Base-by-base conservation (phyloP, 23 tunicate species). In the Ascidia mentula region DNA sequence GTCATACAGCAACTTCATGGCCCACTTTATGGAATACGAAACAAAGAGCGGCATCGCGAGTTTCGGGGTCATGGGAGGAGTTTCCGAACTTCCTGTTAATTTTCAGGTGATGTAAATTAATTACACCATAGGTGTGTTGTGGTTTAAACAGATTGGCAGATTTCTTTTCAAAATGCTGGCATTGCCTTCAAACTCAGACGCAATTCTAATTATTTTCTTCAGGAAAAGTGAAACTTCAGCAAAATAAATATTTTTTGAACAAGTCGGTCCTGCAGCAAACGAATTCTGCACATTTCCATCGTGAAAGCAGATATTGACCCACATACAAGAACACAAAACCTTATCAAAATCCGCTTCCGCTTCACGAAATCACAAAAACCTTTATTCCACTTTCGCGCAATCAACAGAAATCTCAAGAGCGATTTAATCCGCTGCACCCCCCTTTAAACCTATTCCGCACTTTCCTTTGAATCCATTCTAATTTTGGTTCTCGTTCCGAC, bases 101-200 rank as follows among this genome's bases (percentile, higher is more conserved):
- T 91, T 73, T 45, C 84, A 86, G 97, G 97, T 91, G 13, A 42
- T n/a, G n/a, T n/a, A n/a, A n/a, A n/a, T n/a, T n/a, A n/a, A n/a
- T n/a, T n/a, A n/a, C n/a, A n/a, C n/a, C n/a, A n/a, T n/a, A n/a
- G n/a, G n/a, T n/a, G n/a, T n/a, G n/a, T n/a, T n/a, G n/a, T n/a
- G n/a, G n/a, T n/a, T n/a, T n/a, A n/a, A n/a, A n/a, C n/a, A n/a
- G n/a, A n/a, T n/a, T n/a, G n/a, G n/a, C n/a, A n/a, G n/a, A n/a
- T n/a, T n/a, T n/a, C n/a, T n/a, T n/a, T n/a, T n/a, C n/a, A n/a
- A n/a, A n/a, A n/a, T n/a, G n/a, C n/a, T n/a, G n/a, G n/a, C n/a
- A n/a, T n/a, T n/a, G n/a, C n/a, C n/a, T n/a, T n/a, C n/a, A n/a
- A n/a, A n/a, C n/a, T n/a, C n/a, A n/a, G n/a, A n/a, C n/a, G n/a